A percentile compares a stretch with the other conserved stretches of the same genome.
These are phyloP conservation scores for Peromyscus aztecus DNA, from an alignment of 2,797 vertebrate species.

Conservation along the genomic window DNA sequence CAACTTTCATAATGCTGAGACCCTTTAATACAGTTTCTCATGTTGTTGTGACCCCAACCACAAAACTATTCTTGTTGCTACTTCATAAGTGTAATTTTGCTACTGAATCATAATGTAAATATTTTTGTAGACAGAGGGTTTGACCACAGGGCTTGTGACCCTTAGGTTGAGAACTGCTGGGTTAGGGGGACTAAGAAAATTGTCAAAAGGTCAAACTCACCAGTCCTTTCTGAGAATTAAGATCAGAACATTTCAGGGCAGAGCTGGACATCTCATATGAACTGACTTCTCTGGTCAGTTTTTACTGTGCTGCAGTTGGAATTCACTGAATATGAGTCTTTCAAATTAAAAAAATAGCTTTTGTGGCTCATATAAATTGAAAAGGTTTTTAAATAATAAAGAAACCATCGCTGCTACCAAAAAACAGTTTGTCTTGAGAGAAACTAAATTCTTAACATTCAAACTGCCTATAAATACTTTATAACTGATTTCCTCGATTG, in stretches of 20 bases:
- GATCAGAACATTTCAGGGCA: not conserved
- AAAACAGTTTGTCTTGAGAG: slow-evolving; percentile 2
- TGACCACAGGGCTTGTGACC: not conserved
- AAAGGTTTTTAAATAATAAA: slow-evolving; percentile 39
- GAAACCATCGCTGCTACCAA: not conserved
- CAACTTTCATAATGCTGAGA: not conserved
- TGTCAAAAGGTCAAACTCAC: slow-evolving; percentile 45
- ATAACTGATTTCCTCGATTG: slow-evolving; percentile 41
- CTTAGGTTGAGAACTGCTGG: not conserved
- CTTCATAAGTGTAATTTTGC: not conserved
- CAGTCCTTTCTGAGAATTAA: slow-evolving; percentile 48
- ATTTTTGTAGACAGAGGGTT: not conserved
- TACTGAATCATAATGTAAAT: not conserved
- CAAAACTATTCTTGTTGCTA: not conserved
- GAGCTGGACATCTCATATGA: not conserved
- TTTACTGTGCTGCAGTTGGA: slow-evolving; percentile 18
- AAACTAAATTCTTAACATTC: slow-evolving; percentile 50
- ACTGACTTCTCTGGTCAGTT: slow-evolving; percentile 1
- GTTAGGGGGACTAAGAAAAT: not conserved
- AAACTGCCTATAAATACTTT: slow-evolving; percentile 28
- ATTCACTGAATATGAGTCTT: slow-evolving; percentile 14
- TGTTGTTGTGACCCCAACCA: not conserved
- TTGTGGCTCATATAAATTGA: not conserved
- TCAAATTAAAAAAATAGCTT: slow-evolving; percentile 11
- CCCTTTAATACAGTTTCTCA: not conserved